Percentiles rank a stretch among this genome's conserved stretches.
phyloP scores from a whole-genome alignment of 2,797 vertebrate genomes.

The Urophycis tenuis region DNA sequence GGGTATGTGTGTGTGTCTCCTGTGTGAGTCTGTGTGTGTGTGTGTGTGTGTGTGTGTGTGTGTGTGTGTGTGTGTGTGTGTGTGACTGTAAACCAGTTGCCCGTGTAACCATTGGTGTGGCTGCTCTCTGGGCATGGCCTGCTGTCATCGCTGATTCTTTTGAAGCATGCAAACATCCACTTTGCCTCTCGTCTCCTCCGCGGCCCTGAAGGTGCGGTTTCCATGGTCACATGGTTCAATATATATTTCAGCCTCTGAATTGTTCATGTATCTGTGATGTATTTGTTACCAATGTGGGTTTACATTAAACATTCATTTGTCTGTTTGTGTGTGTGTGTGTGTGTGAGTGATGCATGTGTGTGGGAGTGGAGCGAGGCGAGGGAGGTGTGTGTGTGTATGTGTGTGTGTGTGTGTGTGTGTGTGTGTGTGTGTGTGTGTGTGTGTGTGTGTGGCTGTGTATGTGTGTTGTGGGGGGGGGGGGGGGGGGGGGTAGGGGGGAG shows the following conservation, averaged over 20 bases:
- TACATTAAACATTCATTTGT: conserved; percentile 53
- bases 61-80: not conserved
- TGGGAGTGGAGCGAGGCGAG: too few relatives aligned
- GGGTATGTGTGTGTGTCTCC: not conserved
- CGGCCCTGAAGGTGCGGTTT: conserved; percentile 41
- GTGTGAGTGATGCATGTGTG: conserved; percentile 19
- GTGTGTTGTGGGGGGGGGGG: not conserved
- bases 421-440: conserved; percentile 16
- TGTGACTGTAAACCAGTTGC: not conserved
- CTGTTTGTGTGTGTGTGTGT: conserved; percentile 34
- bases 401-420: conserved; percentile 22
- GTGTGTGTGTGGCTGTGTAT: conserved; percentile 8
- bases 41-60: not conserved
- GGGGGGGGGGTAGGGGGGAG: too few relatives aligned
- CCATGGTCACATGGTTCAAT: conserved; percentile 13
- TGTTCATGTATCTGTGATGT: conserved; percentile 52
- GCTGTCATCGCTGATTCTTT: conserved; percentile 21
- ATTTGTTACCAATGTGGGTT: conserved; percentile 39
- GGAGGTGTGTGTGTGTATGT: not conserved
- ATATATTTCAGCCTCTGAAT: conserved; percentile 56
- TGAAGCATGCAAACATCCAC: conserved; percentile 25
- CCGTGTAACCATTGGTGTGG: not conserved
- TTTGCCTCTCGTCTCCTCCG: conserved; percentile 2
- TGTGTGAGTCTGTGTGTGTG: not conserved
- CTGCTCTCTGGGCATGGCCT: not conserved